Base-by-base conservation (phyloP, 2,797 vertebrate genomes). In the Gobionotothen gibberifrons region DNA sequence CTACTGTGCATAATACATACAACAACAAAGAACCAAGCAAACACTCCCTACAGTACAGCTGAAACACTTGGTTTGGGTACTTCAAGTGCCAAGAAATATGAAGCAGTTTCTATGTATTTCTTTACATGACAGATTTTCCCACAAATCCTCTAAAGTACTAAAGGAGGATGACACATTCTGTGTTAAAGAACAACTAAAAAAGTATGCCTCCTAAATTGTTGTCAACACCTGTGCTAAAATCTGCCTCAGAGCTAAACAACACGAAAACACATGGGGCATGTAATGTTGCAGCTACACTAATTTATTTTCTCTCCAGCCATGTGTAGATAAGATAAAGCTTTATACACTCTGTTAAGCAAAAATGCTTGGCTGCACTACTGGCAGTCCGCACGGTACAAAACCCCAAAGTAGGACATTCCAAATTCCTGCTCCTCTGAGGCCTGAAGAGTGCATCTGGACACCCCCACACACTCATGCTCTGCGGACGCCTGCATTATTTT, bases 301-400 rank as follows among this genome's bases (percentile, higher is more conserved):
- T 89, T 86, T 83, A 78, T 88, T 86, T 85, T 21, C 83, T 81
- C 76, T 74, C 51, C 79, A 85, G 80, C 74, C 79, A 76, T 81
- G 83, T 89, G 83, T 36, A 83, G 85, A 90, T 88, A 86, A 89
- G 89, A 91, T 81, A 83, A 86, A 84, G 74, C 78, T 66, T 55
- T 72, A 56, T 66, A 65, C 73, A 81, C 82, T 80, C 56, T 76
- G 85, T 79, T 72, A 85, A 78, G 72, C 81, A 84, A 87, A 86
- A 82, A 74, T 6, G 70, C 81, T 83, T 72, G 75, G 70, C 61
- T 88, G 72, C 72, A 77, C 70, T 59, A 54, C 73, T 76, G 77
- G 78, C 83, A 74, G 62, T 39, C 48, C 9, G 51, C 57, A 65
- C 17, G 15, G 55, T 48, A 66, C 49, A 60, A 77, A 54, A 72